These are phyloP conservation scores for Vidua macroura DNA, from an alignment of 2,113 vertebrate genomes.

Conservation along the genomic window DNA sequence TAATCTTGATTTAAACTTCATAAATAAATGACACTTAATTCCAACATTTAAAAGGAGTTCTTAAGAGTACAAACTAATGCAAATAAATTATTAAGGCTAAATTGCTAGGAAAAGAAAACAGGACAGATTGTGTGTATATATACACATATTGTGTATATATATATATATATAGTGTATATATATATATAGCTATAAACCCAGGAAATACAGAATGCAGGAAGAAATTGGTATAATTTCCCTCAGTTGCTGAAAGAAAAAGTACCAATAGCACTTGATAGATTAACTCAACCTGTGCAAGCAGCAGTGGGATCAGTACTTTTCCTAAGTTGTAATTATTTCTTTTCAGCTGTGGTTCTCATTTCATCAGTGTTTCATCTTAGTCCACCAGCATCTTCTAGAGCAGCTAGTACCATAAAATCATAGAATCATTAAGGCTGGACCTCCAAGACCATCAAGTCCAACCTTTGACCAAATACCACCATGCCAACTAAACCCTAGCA, in stretches of 20 bases:
- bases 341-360: neutral
- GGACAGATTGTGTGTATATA: neutral
- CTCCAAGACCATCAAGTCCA: neutral
- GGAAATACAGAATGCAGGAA: neutral
- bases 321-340: neutral
- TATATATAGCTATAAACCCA: neutral
- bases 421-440: neutral
- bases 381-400: neutral
- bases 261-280: neutral
- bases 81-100: neutral
- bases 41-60: neutral
- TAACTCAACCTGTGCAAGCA: neutral
- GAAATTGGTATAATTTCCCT: neutral
- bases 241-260: neutral
- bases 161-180: neutral
- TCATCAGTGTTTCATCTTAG: neutral
- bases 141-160: too few relatives aligned
- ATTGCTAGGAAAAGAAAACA: neutral
- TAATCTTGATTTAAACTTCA: neutral
- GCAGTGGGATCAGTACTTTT: rapidly evolving
- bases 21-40: neutral
- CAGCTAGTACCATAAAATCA: neutral
- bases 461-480: neutral
- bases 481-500: neutral
- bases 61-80: neutral